Conservation (phyloP, 2,797 vertebrate species). For the Pitangus sulphuratus region DNA sequence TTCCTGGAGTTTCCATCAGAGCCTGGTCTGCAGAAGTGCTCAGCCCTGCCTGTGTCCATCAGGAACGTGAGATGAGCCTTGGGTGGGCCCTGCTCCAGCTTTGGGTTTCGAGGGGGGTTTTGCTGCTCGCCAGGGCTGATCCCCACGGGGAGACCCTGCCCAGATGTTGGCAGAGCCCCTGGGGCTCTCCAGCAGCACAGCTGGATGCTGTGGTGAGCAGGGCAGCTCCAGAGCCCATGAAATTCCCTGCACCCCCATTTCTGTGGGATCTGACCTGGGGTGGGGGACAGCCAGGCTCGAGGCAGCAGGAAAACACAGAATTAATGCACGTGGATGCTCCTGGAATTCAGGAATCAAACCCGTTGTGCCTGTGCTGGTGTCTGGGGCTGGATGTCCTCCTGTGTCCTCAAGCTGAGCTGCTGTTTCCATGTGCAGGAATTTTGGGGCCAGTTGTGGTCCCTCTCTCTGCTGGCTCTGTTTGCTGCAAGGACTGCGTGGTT, state of each 20-base stretch:
- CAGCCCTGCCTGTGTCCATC: rapidly evolving
- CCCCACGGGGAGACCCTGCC: rapidly evolving
- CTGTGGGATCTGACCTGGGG: rapidly evolving
- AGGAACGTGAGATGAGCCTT: background rate
- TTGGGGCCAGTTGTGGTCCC: background rate
- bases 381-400: rapidly evolving
- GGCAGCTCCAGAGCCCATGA: background rate
- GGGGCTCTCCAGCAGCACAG: background rate
- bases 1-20: background rate
- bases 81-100: background rate
- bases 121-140: background rate
- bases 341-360: background rate
- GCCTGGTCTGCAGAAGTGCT: background rate
- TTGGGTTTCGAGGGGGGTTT: background rate
- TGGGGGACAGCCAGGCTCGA: background rate
- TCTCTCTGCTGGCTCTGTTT: background rate
- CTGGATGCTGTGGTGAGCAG: background rate
- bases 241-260: background rate
- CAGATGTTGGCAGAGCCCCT: background rate
- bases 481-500: rapidly evolving
- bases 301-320: background rate
- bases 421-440: background rate
- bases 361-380: background rate
- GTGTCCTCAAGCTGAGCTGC: background rate
- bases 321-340: too few relatives aligned